Evolutionary conservation across 2,888 invertebrate genomes (phyloP).

Genomic region (Hemithea aestivaria): DNA sequence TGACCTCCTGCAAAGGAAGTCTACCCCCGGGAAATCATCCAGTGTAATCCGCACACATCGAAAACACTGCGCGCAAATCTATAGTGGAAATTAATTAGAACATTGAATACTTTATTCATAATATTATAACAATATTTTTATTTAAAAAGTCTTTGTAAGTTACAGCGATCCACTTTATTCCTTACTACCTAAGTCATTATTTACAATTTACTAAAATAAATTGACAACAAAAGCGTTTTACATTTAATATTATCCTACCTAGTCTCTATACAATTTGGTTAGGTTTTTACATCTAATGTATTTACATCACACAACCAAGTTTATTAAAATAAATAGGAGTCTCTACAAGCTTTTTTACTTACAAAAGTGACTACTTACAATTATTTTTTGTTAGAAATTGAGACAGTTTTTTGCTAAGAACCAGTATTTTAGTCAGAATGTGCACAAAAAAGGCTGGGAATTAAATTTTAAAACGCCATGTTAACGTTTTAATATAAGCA

Average conservation of each 20-base stretch:
- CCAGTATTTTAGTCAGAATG: too few relatives aligned
- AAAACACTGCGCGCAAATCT: too few relatives aligned
- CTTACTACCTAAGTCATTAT: conserved; percentile 35
- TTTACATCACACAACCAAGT: conserved; percentile 72
- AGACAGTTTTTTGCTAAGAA: conserved; percentile 1
- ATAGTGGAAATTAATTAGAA: too few relatives aligned
- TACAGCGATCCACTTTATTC: conserved; percentile 22
- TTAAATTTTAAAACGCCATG: too few relatives aligned
- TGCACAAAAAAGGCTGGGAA: too few relatives aligned
- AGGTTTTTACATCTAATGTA: conserved; percentile 43
- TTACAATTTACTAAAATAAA: conserved; percentile 44
- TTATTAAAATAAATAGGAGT: conserved; percentile 46
- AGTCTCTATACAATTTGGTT: conserved; percentile 39
- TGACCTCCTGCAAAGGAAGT: too few relatives aligned
- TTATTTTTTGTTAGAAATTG: neutral
- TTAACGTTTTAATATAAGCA: too few relatives aligned
- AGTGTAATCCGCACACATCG: too few relatives aligned
- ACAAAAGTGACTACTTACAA: conserved; percentile 13
- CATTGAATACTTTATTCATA: too few relatives aligned
- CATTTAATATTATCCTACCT: conserved; percentile 32
- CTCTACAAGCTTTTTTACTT: conserved; percentile 41
- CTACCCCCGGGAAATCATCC: too few relatives aligned
- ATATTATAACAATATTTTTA: too few relatives aligned
- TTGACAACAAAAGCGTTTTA: conserved; percentile 55
- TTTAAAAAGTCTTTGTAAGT: conserved; percentile 30